phyloP scores from a whole-genome alignment of 2,888 invertebrate genomes.

The Gryllus longicercus region DNA sequence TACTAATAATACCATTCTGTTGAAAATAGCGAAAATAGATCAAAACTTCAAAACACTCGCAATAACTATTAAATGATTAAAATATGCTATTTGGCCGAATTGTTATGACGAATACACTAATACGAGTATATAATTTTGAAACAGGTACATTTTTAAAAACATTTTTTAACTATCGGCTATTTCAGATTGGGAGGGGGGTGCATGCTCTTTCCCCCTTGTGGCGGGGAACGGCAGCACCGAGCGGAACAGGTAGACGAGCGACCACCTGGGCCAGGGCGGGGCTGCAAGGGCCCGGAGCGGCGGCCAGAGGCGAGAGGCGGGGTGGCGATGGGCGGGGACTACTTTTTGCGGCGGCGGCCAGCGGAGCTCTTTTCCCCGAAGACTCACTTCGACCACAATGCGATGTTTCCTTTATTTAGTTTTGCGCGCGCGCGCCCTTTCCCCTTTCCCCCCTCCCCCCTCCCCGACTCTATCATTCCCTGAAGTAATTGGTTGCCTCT shows the following conservation, averaged over 20 bases:
- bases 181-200: no score
- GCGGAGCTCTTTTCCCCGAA: neutral
- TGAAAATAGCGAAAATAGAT: no score
- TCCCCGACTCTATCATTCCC: neutral
- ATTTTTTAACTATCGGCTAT: no score
- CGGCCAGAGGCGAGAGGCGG: neutral
- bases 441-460: neutral
- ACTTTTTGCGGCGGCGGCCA: neutral
- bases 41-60: no score
- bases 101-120: no score
- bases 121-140: no score
- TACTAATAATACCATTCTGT: no score
- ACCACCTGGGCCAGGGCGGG: neutral
- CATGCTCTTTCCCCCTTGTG: no score
- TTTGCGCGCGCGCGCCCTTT: neutral
- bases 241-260: neutral
- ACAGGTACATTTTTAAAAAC: no score
- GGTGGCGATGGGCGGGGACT: neutral
- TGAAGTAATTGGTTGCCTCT: conserved; percentile 3
- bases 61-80: no score
- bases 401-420: conserved; percentile 6
- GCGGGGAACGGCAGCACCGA: no score
- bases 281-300: neutral
- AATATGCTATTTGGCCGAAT: no score
- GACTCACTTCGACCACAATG: conserved; percentile 1